Evolutionary conservation across 2,113 vertebrate genomes (phyloP), one percentile per base, ranked within the genome.

Genomic region (Heterotilapia buettikoferi): DNA sequence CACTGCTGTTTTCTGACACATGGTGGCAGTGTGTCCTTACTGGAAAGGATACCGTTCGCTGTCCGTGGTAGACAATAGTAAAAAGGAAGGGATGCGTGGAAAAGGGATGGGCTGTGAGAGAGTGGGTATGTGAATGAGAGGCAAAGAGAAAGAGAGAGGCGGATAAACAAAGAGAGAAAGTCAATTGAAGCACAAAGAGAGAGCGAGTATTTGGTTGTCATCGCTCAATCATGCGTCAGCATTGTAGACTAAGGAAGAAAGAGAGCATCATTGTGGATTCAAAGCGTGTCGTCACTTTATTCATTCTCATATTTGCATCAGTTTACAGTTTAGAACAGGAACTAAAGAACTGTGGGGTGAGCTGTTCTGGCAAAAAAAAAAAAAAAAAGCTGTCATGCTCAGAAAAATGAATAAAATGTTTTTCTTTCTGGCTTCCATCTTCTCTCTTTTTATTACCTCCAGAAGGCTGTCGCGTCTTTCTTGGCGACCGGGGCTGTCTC

Each of bases 401-500:
- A 47, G 43, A 84, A 80, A 87, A 53, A 45, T 14, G 45, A 6
- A 16, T 78, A 13, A 11, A 10, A 36, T 26, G 40, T 38, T 57
- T 36, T 12, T 40, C 5, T 29, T 21, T n/a, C 2, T 66, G n/a
- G 29, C 40, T 5, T 71, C 13, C 52, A 57, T 50, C 9, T 11
- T 13, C 14, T 91, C 54, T 50, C 6, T 80, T 79, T 19, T 36
- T 47, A 59, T 97, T 96, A 98, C 99, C 98, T 98, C 98, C 98
- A 73, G 98, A 99, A 1, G 98, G 98, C 18, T 99, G 99, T 38
- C 99, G 96, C 88, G 97, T 96, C 97, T 99, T 99, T 54, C 99
- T 97, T 14, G 99, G 99, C 45, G 99, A 99, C 50, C 98, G 96
- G 3, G 98, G 98, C 92, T 99, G 98, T 94, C 98, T 97, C 95